These are phyloP conservation scores for Apamea sordens DNA, from an alignment of 2,888 invertebrate species.

Conservation along the genomic window DNA sequence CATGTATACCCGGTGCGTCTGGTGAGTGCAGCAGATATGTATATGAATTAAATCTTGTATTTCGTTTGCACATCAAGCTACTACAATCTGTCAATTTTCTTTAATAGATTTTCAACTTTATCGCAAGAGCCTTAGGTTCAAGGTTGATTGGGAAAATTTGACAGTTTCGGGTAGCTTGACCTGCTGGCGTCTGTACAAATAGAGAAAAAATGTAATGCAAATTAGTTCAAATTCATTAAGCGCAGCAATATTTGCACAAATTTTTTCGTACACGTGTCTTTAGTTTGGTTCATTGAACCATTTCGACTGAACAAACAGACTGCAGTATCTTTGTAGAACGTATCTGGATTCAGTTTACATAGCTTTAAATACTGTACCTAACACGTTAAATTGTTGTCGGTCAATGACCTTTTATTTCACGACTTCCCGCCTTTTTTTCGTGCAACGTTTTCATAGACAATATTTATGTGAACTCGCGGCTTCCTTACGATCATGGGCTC, in stretches of 20 bases:
- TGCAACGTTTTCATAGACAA: constrained; percentile 40
- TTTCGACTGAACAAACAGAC: constrained; percentile 53
- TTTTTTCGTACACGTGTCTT: constrained; percentile 23
- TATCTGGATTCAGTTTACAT: constrained; percentile 53
- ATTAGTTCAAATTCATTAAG: not conserved
- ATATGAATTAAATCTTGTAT: no score
- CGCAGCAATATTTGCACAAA: constrained; percentile 28
- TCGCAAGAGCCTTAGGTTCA: no score
- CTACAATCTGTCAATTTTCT: no score
- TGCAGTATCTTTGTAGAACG: constrained; percentile 56
- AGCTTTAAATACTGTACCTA: constrained; percentile 41
- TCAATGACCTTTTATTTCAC: constrained; percentile 53
- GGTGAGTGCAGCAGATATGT: no score
- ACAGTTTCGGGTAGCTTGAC: no score
- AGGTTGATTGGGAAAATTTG: no score
- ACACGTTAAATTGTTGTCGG: constrained; percentile 42
- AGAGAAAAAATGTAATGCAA: not conserved
- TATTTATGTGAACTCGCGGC: constrained; percentile 54
- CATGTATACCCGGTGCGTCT: no score
- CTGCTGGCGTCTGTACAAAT: no score
- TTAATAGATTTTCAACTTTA: no score
- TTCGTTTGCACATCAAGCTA: no score
- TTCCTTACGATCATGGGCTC: constrained; percentile 50
- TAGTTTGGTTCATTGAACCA: constrained; percentile 43
- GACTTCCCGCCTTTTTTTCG: constrained; percentile 47